phyloP scores from a whole-genome alignment of 1,140 invertebrate genomes.

The Pemphigus obesinymphae region DNA sequence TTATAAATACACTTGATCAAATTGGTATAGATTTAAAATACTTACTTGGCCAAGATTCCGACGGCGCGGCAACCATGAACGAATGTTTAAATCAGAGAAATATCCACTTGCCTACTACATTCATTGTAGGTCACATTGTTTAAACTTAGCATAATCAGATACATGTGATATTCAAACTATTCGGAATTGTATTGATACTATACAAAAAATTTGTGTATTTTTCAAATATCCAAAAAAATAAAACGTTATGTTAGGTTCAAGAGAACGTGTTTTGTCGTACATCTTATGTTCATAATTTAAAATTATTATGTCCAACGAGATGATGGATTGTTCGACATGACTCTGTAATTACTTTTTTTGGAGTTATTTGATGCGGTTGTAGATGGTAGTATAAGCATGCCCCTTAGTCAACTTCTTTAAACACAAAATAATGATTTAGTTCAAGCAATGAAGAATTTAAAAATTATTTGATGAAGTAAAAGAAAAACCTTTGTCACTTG shows the following conservation, averaged over 20 bases:
- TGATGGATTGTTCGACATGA: not conserved
- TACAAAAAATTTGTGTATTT: not conserved
- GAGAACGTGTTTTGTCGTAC: not conserved
- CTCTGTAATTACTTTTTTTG: not conserved
- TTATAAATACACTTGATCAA: not conserved
- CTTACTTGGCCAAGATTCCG: constrained; percentile 28
- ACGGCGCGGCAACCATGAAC: not conserved
- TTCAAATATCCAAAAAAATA: not conserved
- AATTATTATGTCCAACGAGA: not conserved
- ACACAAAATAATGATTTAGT: too few species aligned
- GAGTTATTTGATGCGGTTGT: not conserved
- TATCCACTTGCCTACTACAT: not conserved
- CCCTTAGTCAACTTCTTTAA: too few species aligned
- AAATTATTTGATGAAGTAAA: too few species aligned
- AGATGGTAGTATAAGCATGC: too few species aligned
- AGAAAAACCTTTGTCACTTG: too few species aligned
- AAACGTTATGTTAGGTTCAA: not conserved
- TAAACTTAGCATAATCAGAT: not conserved
- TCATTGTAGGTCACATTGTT: not conserved
- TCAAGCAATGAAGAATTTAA: too few species aligned
- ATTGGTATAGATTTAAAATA: constrained; percentile 15
- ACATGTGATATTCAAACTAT: not conserved
- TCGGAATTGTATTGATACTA: not conserved
- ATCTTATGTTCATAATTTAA: not conserved
- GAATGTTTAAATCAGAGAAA: not conserved